Conservation (phyloP, 2,797 vertebrate genomes). For the Apogon talboti region DNA sequence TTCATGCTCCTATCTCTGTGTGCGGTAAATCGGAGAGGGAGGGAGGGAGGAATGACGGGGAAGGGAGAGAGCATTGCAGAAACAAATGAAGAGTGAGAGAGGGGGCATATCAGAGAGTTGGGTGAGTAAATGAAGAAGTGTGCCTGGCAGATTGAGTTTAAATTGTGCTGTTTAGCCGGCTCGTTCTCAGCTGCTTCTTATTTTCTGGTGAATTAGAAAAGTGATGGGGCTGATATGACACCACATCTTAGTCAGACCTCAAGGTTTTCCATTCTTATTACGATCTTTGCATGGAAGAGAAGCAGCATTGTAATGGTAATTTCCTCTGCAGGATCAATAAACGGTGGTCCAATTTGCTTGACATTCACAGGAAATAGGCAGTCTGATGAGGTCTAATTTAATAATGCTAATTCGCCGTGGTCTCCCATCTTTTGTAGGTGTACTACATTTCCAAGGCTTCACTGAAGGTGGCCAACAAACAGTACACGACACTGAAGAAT, state of each 20-base stretch:
- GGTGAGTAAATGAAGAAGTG: conserved; percentile 66
- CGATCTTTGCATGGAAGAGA: conserved; percentile 41
- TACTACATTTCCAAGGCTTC: conserved; percentile 89
- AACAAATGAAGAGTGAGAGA: conserved; percentile 32
- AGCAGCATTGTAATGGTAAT: conserved; percentile 40
- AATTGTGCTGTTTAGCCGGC: conserved; percentile 67
- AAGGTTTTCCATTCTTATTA: conserved; percentile 39
- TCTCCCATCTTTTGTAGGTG: conserved; percentile 79
- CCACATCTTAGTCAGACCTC: conserved; percentile 50
- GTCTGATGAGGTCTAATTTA: conserved; percentile 35
- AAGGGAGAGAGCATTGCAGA: conserved; percentile 22
- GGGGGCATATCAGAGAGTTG: conserved; percentile 34
- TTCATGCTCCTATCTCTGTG: conserved; percentile 55
- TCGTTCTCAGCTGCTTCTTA: conserved; percentile 63
- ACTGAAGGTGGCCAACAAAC: conserved; percentile 95
- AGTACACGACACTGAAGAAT: conserved; percentile 89
- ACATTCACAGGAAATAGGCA: conserved; percentile 19
- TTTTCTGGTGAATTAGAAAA: conserved; percentile 76
- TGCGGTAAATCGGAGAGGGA: conserved; percentile 52
- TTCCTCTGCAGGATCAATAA: conserved; percentile 47
- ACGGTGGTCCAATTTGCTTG: conserved; percentile 9
- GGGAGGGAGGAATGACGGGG: conserved; percentile 22
- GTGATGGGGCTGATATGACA: conserved; percentile 65
- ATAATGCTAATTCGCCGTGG: conserved; percentile 10
- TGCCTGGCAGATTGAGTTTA: conserved; percentile 64